A percentile compares a stretch with the other conserved stretches of the same genome.
Conservation (phyloP, 2,888 invertebrate species). For the Trilocha varians region DNA sequence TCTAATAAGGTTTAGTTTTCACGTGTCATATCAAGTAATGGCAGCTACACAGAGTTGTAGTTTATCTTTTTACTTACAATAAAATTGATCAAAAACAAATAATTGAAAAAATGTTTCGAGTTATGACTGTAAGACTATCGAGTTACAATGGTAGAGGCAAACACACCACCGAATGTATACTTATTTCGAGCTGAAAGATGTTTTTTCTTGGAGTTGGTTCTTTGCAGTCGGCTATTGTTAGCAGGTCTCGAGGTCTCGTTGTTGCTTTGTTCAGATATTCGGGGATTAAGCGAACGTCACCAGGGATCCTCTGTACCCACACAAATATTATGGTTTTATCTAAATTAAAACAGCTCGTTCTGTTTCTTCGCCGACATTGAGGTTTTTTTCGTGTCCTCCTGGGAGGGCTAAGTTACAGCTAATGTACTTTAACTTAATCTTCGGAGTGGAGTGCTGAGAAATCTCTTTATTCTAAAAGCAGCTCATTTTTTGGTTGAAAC, state of each 20-base stretch:
- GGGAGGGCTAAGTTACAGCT: neutral
- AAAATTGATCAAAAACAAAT: too few species aligned
- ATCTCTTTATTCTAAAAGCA: too few species aligned
- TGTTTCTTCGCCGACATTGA: neutral
- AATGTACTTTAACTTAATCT: neutral
- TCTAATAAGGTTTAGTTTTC: too few species aligned
- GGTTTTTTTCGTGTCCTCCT: neutral
- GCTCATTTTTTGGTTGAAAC: too few species aligned
- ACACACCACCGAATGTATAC: neutral
- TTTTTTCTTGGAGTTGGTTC: neutral
- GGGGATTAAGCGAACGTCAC: neutral
- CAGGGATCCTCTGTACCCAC: neutral
- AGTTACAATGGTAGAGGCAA: neutral
- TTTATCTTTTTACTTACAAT: too few species aligned
- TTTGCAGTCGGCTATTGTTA: neutral
- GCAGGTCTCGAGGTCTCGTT: neutral
- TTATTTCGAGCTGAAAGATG: neutral
- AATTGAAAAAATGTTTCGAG: too few species aligned
- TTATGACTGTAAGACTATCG: neutral
- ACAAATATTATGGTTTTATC: neutral
- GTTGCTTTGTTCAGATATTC: neutral
- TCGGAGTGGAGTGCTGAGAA: neutral
- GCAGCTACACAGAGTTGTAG: too few species aligned
- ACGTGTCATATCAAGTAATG: too few species aligned
- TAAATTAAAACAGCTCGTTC: neutral